Conservation (phyloP, 2,888 invertebrate species). For the Drosophila quinaria region DNA sequence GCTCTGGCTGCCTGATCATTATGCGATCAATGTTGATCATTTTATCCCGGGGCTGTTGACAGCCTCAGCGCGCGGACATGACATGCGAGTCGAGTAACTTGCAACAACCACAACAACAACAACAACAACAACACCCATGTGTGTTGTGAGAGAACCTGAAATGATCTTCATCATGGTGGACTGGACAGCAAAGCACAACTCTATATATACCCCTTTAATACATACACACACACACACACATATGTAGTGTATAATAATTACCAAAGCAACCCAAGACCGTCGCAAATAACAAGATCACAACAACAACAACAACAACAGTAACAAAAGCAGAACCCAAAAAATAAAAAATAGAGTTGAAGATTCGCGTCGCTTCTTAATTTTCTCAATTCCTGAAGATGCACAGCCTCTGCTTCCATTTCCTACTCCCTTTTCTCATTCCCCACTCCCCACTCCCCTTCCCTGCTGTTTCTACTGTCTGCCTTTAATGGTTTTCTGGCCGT, state of each 20-base stretch:
- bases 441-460: background rate
- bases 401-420: conserved; percentile 7
- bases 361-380: conserved; percentile 71
- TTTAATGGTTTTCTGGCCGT: conserved; percentile 82
- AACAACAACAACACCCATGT: conserved; percentile 10
- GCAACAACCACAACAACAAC: conserved; percentile 25
- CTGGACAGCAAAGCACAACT: conserved; percentile 48
- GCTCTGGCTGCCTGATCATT: conserved; percentile 73
- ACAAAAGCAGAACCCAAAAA: conserved; percentile 22
- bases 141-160: conserved; percentile 50
- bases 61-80: conserved; percentile 84
- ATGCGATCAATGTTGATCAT: conserved; percentile 85
- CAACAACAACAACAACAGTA: conserved; percentile 7
- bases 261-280: conserved; percentile 52
- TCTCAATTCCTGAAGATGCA: conserved; percentile 55
- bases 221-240: conserved; percentile 17
- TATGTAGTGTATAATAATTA: conserved; percentile 78
- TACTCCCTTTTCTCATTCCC: background rate
- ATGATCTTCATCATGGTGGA: conserved; percentile 80
- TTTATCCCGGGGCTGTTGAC: conserved; percentile 85
- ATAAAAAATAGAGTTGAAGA: conserved; percentile 16
- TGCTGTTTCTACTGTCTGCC: conserved; percentile 45
- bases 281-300: conserved; percentile 60
- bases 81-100: conserved; percentile 78
- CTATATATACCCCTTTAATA: conserved; percentile 39